Percentiles rank a stretch among this genome's conserved stretches.
These are phyloP conservation scores for Takifugu bimaculatus DNA, from an alignment of 2,113 vertebrate species.

Conservation along the genomic window DNA sequence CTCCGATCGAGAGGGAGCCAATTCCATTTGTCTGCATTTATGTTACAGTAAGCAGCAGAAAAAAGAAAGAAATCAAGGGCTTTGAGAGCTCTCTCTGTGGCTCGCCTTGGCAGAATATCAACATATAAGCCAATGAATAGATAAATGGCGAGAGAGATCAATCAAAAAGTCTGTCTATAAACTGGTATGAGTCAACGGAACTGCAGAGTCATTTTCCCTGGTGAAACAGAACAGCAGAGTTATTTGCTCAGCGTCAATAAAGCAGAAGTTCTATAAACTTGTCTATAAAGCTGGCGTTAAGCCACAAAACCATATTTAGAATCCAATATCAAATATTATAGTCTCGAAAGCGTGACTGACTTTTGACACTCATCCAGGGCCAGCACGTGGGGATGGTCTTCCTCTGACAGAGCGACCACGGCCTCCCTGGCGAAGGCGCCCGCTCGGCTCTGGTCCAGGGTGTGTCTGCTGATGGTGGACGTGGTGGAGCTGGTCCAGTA, in stretches of 20 bases:
- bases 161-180: constrained; percentile 4
- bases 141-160: constrained; percentile 15
- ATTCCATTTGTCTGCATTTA: constrained; percentile 3
- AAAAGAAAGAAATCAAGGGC: neutral
- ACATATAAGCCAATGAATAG: constrained; percentile 15
- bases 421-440: constrained; percentile 84
- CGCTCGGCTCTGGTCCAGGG: constrained; percentile 81
- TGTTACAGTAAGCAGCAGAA: neutral
- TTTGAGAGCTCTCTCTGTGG: constrained; percentile 4
- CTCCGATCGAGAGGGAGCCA: neutral
- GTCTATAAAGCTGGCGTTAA: too few relatives aligned
- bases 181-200: too few relatives aligned
- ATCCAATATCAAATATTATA: too few relatives aligned
- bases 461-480: constrained; percentile 90
- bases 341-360: constrained; percentile 46
- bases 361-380: constrained; percentile 92
- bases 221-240: too few relatives aligned
- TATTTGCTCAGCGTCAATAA: too few relatives aligned
- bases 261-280: too few relatives aligned
- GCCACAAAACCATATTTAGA: too few relatives aligned
- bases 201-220: too few relatives aligned
- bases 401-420: constrained; percentile 90
- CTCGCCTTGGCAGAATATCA: constrained; percentile 25
- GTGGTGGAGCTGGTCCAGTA: constrained; percentile 98
- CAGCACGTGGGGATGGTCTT: constrained; percentile 92